Base-by-base conservation (phyloP, 2,888 invertebrate genomes). In the Unio pictorum region DNA sequence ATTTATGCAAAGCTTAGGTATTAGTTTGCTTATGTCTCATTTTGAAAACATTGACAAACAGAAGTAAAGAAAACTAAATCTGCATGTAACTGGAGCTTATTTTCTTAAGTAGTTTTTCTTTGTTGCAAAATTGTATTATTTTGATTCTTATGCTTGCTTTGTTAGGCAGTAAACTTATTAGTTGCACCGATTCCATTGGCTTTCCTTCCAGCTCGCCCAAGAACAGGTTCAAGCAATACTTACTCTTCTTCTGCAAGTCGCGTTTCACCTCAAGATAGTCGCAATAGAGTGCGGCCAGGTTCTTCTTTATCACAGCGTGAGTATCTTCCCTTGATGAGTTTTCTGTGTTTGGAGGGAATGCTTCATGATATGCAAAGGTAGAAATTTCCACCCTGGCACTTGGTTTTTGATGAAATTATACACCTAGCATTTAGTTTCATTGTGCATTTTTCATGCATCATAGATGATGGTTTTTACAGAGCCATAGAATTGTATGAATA, bases 291-390 rank as follows among this genome's bases (percentile, higher is more conserved):
- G 83, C 93, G 92, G 80, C 94, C 95, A 3, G 94, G 95, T 23
- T 94, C 95, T 18, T 96, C 96, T 3, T 96, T 96, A 87, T 97
- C 97, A 61, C 97, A 97, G 92, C 97, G 96, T 96, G 91, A 94
- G 94, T 88, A 81, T 68, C 66, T 20, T 23, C 65, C 54, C 8
- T 65, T 30, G 11, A 65, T 57, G 30, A 57, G 58, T 23, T 65
- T 57, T 59, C 57, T 65, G 65, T 34, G 34, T 45, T 26, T 23
- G 34, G 65, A 57, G 56, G 58, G 23, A 26, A 63, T 45, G 45
- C 45, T 45, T 45, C 45, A 45, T 45, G 26, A 18, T n/a, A 54
- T 55, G 28, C 28, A 56, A 30, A 64, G 55, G 64, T 55, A 55
- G 64, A n/a, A 55, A 55, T 55, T 28, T 64, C 30, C 20, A 26